Percentiles rank a stretch among this genome's conserved stretches.
These are phyloP conservation scores for Coilia nasus DNA, from an alignment of 2,797 vertebrate species.

Conservation along the genomic window DNA sequence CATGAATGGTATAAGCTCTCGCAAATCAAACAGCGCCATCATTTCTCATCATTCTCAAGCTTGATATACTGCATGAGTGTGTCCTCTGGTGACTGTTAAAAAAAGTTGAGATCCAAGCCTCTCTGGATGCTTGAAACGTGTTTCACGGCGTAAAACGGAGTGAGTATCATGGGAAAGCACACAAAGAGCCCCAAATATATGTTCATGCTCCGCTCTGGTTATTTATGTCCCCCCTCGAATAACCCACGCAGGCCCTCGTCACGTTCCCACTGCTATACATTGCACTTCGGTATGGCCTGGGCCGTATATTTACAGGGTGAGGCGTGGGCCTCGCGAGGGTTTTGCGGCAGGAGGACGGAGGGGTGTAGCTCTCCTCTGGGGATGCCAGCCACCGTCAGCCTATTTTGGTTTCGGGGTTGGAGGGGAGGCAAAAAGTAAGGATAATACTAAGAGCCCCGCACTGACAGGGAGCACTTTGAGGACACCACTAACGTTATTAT, in stretches of 20 bases:
- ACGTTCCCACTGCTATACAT: background rate
- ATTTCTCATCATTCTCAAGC: background rate
- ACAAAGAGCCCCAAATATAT: conserved; percentile 1
- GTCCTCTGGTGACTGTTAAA: background rate
- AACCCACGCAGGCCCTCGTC: background rate
- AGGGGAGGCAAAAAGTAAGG: too few species aligned
- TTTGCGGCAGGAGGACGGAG: background rate
- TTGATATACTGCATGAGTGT: background rate
- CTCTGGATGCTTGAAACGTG: background rate
- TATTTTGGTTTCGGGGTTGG: background rate
- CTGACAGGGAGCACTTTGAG: too few species aligned
- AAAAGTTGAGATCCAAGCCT: background rate
- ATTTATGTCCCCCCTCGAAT: background rate
- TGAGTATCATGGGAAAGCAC: background rate
- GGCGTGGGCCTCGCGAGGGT: background rate
- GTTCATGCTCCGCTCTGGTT: background rate
- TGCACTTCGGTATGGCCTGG: background rate
- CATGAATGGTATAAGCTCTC: background rate
- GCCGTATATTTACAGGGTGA: conserved; percentile 13
- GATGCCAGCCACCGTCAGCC: background rate
- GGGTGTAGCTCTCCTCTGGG: background rate
- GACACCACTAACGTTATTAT: too few species aligned
- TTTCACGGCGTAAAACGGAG: background rate
- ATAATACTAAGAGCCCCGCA: too few species aligned
- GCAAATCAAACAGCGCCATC: background rate